phyloP scores from a whole-genome alignment of 1,140 invertebrate genomes.

The Aphidius gifuensis region DNA sequence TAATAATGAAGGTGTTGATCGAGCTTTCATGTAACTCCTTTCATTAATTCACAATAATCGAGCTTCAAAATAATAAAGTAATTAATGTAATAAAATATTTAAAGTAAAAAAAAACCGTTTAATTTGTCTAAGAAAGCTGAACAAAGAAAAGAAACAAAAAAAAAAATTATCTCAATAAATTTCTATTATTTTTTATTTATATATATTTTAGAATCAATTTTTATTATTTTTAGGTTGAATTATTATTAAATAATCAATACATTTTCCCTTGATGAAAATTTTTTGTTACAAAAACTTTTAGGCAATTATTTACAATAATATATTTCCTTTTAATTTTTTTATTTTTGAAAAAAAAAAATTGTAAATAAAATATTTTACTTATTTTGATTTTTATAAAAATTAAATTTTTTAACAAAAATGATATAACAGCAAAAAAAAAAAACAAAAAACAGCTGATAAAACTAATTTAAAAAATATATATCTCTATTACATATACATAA shows the following conservation, averaged over 20 bases:
- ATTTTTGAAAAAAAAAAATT: slow-evolving; percentile 16
- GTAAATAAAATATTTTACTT: slow-evolving; percentile 13
- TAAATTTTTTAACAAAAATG: slow-evolving; percentile 1
- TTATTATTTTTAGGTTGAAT: too few relatives aligned
- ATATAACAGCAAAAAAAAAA: not conserved
- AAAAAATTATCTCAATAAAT: slow-evolving; percentile 2
- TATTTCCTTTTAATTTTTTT: too few relatives aligned
- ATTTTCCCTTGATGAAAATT: too few relatives aligned
- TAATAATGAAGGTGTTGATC: too few relatives aligned
- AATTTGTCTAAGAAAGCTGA: not conserved
- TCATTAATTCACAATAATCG: slow-evolving; percentile 3
- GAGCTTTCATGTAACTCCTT: too few relatives aligned
- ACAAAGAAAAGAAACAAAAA: not conserved
- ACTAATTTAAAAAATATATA: too few relatives aligned
- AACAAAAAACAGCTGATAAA: not conserved
- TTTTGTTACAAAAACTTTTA: too few relatives aligned
- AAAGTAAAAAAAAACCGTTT: not conserved
- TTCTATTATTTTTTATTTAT: slow-evolving; percentile 8
- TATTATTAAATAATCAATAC: too few relatives aligned
- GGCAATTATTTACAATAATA: too few relatives aligned
- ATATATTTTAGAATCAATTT: slow-evolving; percentile 11
- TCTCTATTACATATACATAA: too few relatives aligned
- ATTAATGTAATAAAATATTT: not conserved
- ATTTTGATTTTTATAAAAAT: not conserved
- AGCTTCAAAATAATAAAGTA: not conserved